Percentiles rank a stretch among this genome's conserved stretches.
phyloP scores from a whole-genome alignment of 2,888 invertebrate genomes.

The Coleophora deauratella region DNA sequence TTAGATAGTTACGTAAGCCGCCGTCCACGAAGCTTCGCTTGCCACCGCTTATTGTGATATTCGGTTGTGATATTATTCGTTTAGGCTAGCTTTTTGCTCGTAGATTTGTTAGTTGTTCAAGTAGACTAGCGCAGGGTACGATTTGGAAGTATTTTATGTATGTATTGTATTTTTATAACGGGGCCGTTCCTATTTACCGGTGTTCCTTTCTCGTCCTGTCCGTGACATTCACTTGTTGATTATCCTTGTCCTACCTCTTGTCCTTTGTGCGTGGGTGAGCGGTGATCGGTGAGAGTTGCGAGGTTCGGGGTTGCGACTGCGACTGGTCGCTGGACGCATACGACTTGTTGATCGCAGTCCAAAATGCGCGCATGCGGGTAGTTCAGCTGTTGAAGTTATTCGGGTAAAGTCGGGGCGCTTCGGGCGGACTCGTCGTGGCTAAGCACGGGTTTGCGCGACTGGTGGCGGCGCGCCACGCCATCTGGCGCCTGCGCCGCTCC shows the following conservation, averaged over 20 bases:
- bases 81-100: constrained; percentile 66
- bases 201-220: constrained; percentile 6
- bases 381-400: no score
- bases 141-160: no score
- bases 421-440: constrained; percentile 67
- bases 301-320: constrained; percentile 10
- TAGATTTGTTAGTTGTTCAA: constrained; percentile 29
- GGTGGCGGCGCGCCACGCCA: constrained; percentile 81
- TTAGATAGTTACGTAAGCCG: constrained; percentile 65
- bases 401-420: no score
- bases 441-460: constrained; percentile 81
- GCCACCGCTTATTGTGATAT: constrained; percentile 70
- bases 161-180: constrained; percentile 18
- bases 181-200: constrained; percentile 8
- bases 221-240: constrained; percentile 33
- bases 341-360: constrained; percentile 43
- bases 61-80: constrained; percentile 65
- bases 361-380: no score
- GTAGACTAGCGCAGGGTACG: neutral
- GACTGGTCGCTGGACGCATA: constrained; percentile 17
- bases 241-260: constrained; percentile 22
- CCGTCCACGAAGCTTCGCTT: constrained; percentile 73
- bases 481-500: constrained; percentile 78
- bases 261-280: constrained; percentile 24
- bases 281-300: constrained; percentile 36